Percentiles rank a stretch among this genome's conserved stretches.
These are phyloP conservation scores for Rhyacichthys aspro DNA, from an alignment of 2,797 vertebrate species.

Conservation along the genomic window DNA sequence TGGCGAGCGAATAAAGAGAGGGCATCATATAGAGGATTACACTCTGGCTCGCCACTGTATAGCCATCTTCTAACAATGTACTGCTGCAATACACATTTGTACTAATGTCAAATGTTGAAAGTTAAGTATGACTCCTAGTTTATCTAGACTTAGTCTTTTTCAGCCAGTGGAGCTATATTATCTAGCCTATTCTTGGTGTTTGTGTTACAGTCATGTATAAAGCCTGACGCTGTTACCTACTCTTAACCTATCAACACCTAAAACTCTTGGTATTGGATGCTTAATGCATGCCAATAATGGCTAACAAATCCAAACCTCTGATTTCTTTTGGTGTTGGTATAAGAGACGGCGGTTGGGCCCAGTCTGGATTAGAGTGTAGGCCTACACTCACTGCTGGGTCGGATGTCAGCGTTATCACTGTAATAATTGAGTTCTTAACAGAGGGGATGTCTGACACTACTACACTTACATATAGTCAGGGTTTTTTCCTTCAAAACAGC, in stretches of 20 bases:
- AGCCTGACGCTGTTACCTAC: conserved; percentile 61
- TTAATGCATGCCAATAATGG: conserved; percentile 49
- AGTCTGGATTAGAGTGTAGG: conserved; percentile 20
- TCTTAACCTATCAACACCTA: conserved; percentile 59
- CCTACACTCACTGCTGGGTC: conserved; percentile 39
- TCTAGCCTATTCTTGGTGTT: conserved; percentile 72
- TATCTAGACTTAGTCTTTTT: conserved; percentile 63
- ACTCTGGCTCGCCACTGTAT: conserved; percentile 66
- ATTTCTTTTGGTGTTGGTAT: conserved; percentile 59
- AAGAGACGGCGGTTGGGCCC: conserved; percentile 34
- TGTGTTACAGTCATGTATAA: conserved; percentile 68
- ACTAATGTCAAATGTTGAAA: conserved; percentile 78
- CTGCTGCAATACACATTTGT: conserved; percentile 70
- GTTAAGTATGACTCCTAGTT: conserved; percentile 70
- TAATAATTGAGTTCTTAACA: conserved; percentile 63
- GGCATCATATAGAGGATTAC: conserved; percentile 57
- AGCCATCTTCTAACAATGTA: conserved; percentile 68
- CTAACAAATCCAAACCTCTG: conserved; percentile 52
- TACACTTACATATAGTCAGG: conserved; percentile 68
- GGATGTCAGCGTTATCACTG: conserved; percentile 60
- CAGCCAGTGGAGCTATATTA: conserved; percentile 69
- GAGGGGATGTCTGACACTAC: conserved; percentile 72
- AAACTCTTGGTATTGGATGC: conserved; percentile 28
- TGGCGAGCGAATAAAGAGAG: conserved; percentile 66
- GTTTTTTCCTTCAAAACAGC: conserved; percentile 59